These are phyloP conservation scores for Alitta virens DNA, from an alignment of 2,888 invertebrate genomes.

Conservation along the genomic window DNA sequence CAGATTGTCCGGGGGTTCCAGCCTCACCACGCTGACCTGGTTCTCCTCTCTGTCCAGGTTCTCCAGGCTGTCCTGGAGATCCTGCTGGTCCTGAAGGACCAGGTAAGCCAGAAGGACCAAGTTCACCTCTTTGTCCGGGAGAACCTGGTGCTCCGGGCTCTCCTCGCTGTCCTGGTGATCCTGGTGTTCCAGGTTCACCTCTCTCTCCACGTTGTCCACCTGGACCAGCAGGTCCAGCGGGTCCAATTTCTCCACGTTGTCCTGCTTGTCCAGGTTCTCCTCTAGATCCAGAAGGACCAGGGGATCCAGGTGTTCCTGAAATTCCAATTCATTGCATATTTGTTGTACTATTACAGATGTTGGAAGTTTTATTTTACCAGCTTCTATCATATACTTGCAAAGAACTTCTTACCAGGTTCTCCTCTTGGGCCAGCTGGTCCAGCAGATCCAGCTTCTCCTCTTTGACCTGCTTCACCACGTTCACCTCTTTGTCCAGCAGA, in stretches of 20 bases:
- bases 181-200: conserved; percentile 14
- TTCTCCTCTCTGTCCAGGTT: conserved; percentile 1
- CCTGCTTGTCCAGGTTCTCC: conserved; percentile 9
- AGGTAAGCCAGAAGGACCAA: conserved; percentile 13
- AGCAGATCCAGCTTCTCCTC: conserved; percentile 13
- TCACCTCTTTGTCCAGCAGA: conserved; percentile 20
- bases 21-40: conserved; percentile 12
- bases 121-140: conserved; percentile 13
- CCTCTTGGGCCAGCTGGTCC: conserved; percentile 29
- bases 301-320: background rate
- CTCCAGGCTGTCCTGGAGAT: conserved; percentile 4
- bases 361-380: too few relatives aligned
- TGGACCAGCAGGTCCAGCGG: conserved; percentile 14
- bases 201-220: conserved; percentile 7
- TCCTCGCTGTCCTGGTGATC: conserved; percentile 8
- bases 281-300: conserved; percentile 7
- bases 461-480: conserved; percentile 3
- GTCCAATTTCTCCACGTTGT: background rate
- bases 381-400: too few relatives aligned
- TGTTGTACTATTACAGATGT: too few relatives aligned
- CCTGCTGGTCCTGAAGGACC: conserved; percentile 23
- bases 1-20: conserved; percentile 13
- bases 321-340: too few relatives aligned
- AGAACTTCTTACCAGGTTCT: background rate
- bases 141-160: conserved; percentile 9